These are phyloP conservation scores for Bubo bubo DNA, from an alignment of 2,113 vertebrate species.

Conservation along the genomic window DNA sequence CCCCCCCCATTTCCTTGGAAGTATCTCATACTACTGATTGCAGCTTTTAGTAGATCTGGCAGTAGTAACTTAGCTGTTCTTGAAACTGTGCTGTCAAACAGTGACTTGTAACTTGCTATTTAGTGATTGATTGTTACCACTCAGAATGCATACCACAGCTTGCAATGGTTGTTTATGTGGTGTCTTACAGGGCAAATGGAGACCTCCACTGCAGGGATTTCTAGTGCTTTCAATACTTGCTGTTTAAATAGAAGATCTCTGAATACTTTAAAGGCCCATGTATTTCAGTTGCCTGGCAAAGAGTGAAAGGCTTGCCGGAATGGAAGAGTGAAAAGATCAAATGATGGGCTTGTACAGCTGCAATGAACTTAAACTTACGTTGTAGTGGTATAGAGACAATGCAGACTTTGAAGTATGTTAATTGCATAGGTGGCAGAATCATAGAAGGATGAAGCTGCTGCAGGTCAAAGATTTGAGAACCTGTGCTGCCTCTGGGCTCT, in stretches of 20 bases:
- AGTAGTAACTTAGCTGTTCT: not conserved
- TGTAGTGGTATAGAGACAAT: not conserved
- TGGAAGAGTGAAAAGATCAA: not conserved
- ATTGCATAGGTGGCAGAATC: not conserved
- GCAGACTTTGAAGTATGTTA: not conserved
- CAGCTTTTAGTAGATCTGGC: not conserved
- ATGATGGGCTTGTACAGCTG: slow-evolving; percentile 1
- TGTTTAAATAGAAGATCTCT: not conserved
- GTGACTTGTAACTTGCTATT: not conserved
- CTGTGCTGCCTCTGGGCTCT: not conserved
- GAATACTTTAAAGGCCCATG: not conserved
- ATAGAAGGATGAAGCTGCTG: not conserved
- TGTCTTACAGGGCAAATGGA: not conserved
- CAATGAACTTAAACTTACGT: not conserved
- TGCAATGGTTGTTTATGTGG: not conserved
- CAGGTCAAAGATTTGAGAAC: not conserved
- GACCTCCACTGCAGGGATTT: not conserved
- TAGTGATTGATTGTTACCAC: not conserved
- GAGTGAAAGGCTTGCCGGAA: not conserved
- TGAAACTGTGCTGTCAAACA: not conserved
- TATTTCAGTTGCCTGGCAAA: slow-evolving; percentile 22
- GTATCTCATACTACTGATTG: not conserved
- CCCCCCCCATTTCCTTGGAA: not conserved
- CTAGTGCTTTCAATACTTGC: not conserved
- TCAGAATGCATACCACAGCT: not conserved